phyloP scores from a whole-genome alignment of 2,888 invertebrate genomes.

The Mechanitis messenoides region DNA sequence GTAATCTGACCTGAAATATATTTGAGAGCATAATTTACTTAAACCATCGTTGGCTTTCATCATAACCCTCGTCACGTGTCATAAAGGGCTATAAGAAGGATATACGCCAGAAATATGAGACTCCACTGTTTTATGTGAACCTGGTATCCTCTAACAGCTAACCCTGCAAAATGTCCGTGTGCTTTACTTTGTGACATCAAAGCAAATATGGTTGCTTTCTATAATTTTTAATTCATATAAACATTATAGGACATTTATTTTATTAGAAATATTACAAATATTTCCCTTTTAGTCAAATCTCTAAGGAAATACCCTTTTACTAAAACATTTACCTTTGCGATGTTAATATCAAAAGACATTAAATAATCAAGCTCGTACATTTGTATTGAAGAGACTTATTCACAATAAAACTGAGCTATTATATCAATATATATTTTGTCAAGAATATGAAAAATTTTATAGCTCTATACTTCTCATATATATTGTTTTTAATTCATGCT shows the following conservation, averaged over 20 bases:
- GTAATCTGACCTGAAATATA: slow-evolving; percentile 13
- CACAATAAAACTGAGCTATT: background rate
- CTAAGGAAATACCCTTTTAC: background rate
- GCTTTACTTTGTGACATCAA: background rate
- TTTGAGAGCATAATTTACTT: slow-evolving; percentile 43
- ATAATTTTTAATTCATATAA: no score
- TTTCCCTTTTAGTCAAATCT: background rate
- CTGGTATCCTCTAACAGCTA: slow-evolving; percentile 13
- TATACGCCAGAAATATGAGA: slow-evolving; percentile 29
- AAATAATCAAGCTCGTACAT: background rate
- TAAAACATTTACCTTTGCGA: background rate
- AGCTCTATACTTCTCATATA: no score
- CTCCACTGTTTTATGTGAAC: slow-evolving; percentile 20
- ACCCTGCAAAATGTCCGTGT: slow-evolving; percentile 7
- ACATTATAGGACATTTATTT: no score
- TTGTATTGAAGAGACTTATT: background rate
- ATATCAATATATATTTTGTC: no score
- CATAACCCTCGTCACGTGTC: slow-evolving; percentile 58
- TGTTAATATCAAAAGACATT: background rate
- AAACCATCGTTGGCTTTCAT: slow-evolving; percentile 49
- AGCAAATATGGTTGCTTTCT: no score
- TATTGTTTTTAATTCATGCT: no score
- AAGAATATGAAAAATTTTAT: no score
- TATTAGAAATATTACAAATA: background rate
- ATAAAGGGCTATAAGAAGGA: slow-evolving; percentile 46